Evolutionary conservation across 1,140 invertebrate species (phyloP).

Genomic region (Drosophila pallidifrons): DNA sequence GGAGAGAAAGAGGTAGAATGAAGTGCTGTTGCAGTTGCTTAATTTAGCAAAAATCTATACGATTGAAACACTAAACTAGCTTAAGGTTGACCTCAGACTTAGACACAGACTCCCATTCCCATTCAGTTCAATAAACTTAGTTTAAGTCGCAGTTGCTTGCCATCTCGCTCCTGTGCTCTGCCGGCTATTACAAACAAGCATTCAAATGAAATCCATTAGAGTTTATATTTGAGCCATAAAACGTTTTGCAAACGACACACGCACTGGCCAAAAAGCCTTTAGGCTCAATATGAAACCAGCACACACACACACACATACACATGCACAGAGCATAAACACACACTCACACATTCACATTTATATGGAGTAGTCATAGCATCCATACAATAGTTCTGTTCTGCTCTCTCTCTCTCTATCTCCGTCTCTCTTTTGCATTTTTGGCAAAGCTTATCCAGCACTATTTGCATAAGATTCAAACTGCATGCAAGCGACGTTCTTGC

Average conservation of each 20-base stretch:
- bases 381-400: constrained; percentile 5
- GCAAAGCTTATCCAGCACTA: constrained; percentile 75
- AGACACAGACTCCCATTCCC: background rate
- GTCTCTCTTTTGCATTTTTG: constrained; percentile 4
- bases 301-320: background rate
- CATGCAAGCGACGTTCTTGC: constrained; percentile 68
- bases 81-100: background rate
- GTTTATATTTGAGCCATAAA: constrained; percentile 79
- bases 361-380: background rate
- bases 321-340: background rate
- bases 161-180: background rate
- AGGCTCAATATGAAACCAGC: constrained; percentile 69
- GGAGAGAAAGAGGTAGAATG: no score
- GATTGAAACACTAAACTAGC: background rate
- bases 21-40: background rate
- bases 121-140: constrained; percentile 4
- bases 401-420: constrained; percentile 11
- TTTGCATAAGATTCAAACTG: constrained; percentile 81
- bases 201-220: constrained; percentile 81
- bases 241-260: constrained; percentile 44
- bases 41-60: background rate
- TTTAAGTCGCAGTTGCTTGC: background rate
- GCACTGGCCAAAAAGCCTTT: constrained; percentile 39
- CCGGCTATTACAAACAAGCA: constrained; percentile 73
- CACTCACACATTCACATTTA: background rate